Evolutionary conservation across 2,888 invertebrate genomes (phyloP), one percentile per base, ranked within the genome.

Genomic region (Daptonema setosum): DNA sequence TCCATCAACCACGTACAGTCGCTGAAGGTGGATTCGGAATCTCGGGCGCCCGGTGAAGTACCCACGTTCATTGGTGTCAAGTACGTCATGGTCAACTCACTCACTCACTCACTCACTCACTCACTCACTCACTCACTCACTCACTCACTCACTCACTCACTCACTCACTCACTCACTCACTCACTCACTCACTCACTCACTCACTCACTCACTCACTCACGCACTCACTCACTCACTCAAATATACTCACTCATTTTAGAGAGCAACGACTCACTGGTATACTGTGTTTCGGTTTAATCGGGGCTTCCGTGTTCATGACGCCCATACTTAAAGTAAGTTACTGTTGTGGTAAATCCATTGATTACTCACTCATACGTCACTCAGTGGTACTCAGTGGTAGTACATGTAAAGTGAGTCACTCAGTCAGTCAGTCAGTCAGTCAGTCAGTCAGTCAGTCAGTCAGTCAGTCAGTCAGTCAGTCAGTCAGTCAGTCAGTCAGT

Each of bases 1-100:
- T 88, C 93, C 61, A 88, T 97, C 64, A 93, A 91, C 69, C 95
- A 95, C 70, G 93, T 95, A 1, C 88, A 91, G 74, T 88, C 90
- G 0, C 75, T 95, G 65, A 88, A 87, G 75, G 77, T 87, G 62
- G 91, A 95, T 73, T 90, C 90, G 0, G 87, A 91, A 73, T 87
- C 87, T 71, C 85, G 90, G 11, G 93, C 93, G 1, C 95, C 95
- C 0, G 93, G 95, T 59, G 95, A 97, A 72, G 87, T 87, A 66
- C 90, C 93, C 0, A 87, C 84, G 70, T 93, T 95, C 72, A 76
- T 93, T 60, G 93, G 95, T 55, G 88, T 93, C 22, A 79, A 77
- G 77, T 77, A 62, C 56, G 61, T 51, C 45, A n/a, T n/a, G n/a
- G n/a, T n/a, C n/a, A n/a, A n/a, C n/a, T n/a, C n/a, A 11, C 20